Conservation (phyloP, 2,888 invertebrate species). For the Torymus auratus region DNA sequence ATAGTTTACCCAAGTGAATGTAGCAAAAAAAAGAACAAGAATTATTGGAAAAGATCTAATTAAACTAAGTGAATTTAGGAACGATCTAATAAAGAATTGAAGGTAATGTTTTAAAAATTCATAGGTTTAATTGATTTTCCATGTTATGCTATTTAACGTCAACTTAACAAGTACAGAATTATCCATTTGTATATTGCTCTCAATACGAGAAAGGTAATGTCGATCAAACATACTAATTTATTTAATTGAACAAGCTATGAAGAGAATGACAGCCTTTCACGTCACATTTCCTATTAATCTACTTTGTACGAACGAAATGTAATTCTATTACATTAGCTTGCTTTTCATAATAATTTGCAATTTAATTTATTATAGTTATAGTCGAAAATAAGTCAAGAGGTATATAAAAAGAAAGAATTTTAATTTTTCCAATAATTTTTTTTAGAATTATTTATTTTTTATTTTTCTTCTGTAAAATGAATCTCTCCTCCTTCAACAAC, state of each 20-base stretch:
- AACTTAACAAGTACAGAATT: too few relatives aligned
- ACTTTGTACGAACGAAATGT: neutral
- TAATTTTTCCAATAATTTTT: slow-evolving; percentile 4
- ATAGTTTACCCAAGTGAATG: too few relatives aligned
- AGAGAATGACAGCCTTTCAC: neutral
- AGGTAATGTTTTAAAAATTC: neutral
- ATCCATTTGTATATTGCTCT: neutral
- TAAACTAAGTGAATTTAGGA: neutral
- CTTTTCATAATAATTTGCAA: too few relatives aligned
- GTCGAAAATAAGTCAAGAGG: too few relatives aligned
- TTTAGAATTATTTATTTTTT: too few relatives aligned
- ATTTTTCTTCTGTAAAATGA: neutral
- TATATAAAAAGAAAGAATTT: neutral
- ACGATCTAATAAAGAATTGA: neutral
- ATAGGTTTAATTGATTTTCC: too few relatives aligned
- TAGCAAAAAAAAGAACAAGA: neutral
- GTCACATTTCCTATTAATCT: neutral
- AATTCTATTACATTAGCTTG: too few relatives aligned
- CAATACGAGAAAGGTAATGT: neutral
- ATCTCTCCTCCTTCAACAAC: slow-evolving; percentile 46
- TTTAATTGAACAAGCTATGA: slow-evolving; percentile 1
- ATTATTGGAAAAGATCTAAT: slow-evolving; percentile 23
- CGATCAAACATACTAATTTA: slow-evolving; percentile 8
- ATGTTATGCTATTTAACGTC: too few relatives aligned
- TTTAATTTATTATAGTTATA: too few relatives aligned